phyloP scores from a whole-genome alignment of 1,140 invertebrate species.

The Delia radicum region DNA sequence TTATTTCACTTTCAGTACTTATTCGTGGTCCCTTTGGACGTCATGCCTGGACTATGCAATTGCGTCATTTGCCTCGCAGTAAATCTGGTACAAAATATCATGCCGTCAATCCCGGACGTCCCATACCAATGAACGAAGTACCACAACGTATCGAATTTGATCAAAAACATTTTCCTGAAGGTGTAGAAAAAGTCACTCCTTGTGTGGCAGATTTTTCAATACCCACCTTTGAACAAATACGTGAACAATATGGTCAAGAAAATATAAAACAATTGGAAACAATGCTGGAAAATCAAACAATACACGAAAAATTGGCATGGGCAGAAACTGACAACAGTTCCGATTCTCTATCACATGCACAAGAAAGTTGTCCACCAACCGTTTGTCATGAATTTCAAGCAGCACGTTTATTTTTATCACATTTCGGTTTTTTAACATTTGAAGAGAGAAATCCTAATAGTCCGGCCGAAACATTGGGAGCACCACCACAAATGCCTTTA shows the following conservation, averaged over 20 bases:
- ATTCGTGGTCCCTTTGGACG: conserved; percentile 89
- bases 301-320: conserved; percentile 55
- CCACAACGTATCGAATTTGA: conserved; percentile 64
- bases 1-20: conserved; percentile 59
- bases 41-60: conserved; percentile 91
- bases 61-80: conserved; percentile 78
- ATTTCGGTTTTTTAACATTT: conserved; percentile 88
- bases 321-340: conserved; percentile 52
- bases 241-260: conserved; percentile 58
- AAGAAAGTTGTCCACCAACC: conserved; percentile 79
- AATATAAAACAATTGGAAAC: conserved; percentile 62
- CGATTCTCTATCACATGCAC: conserved; percentile 53
- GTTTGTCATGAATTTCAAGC: conserved; percentile 91
- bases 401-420: conserved; percentile 87
- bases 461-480: conserved; percentile 38
- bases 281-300: conserved; percentile 57
- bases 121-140: conserved; percentile 73
- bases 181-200: conserved; percentile 74
- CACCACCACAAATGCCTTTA: conserved; percentile 62
- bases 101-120: conserved; percentile 72
- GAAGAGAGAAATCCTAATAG: conserved; percentile 64
- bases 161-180: conserved; percentile 80
- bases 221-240: conserved; percentile 67
- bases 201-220: conserved; percentile 76
- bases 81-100: conserved; percentile 72